Conservation (phyloP, 2,113 vertebrate species). For the Oryzias woworae region DNA sequence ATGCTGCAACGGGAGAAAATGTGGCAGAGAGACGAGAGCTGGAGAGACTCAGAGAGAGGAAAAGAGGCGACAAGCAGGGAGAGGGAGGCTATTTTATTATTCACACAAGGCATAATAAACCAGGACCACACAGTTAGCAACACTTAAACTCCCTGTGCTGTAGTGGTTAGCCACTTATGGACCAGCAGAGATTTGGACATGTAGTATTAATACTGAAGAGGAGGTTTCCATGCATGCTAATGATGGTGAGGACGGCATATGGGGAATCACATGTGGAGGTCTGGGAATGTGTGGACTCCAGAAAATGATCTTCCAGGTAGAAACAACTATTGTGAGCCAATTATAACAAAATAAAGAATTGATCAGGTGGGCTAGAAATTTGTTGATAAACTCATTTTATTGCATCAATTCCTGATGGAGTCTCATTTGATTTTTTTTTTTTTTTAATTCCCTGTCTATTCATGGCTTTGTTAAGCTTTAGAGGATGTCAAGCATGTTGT, state of each 20-base stretch:
- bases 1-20: conserved; percentile 39
- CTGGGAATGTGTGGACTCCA: conserved; percentile 31
- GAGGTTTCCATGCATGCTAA: conserved; percentile 71
- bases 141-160: conserved; percentile 75
- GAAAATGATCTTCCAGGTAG: conserved; percentile 10
- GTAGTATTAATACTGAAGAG: conserved; percentile 77
- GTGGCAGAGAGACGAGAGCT: conserved; percentile 26
- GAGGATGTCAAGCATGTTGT: conserved; percentile 36
- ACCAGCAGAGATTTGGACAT: conserved; percentile 77
- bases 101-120: conserved; percentile 82
- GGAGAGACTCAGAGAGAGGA: conserved; percentile 27
- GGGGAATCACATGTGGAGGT: conserved; percentile 63
- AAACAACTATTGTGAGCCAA: conserved; percentile 40
- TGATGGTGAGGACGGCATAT: conserved; percentile 69
- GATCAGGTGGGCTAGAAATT: conserved; percentile 1
- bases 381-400: conserved; percentile 39
- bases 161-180: conserved; percentile 72
- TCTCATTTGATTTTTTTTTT: background rate
- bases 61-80: conserved; percentile 22
- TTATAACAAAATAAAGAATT: conserved; percentile 11
- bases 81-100: conserved; percentile 74
- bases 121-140: conserved; percentile 73
- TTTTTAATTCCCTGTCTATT: conserved; percentile 1
- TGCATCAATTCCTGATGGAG: background rate
- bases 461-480: conserved; percentile 34